Evolutionary conservation across 2,797 vertebrate genomes (phyloP), one percentile per base, ranked within the genome.

Genomic region (Sebastolobus alascanus): DNA sequence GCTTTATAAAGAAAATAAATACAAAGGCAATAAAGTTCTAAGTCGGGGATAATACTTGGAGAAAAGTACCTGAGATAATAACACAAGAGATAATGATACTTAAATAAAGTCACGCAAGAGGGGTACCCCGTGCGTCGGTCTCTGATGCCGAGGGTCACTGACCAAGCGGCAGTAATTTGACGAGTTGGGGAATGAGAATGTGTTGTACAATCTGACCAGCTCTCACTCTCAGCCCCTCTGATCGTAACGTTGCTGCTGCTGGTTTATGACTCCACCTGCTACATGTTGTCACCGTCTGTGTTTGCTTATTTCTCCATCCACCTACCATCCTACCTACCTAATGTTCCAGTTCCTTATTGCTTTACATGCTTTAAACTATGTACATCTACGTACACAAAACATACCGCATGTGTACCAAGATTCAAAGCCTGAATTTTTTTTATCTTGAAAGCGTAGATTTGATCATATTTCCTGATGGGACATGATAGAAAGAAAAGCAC

Each of bases 231-330:
- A 63, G 60, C 38, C n/a, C 31, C 31, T 31, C 56, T 33, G 40
- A 63, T 63, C 0, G 8, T 52, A 35, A 33, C 25, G 31, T 22
- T 58, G 52, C 14, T 50, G 68, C 68, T 20, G 68, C 68, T 38
- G 54, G 54, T 73, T 63, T 55, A 46, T 16, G 20, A 5, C 16
- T 38, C 8, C 33, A 29, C 33, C 18, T 29, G 33, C 22, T 38
- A 10, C 46, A 31, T 22, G 22, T 27, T 63, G n/a, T 14, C 37
- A 61, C 27, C 52, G 50, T 81, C 58, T 58, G 33, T 20, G 46
- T 55, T 52, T 16, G 35, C 35, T 43, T 52, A 63, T 69, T 46
- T 77, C 68, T 22, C 73, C 64, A 71, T 56, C 61, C 35, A 52
- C 43, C 27, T 63, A 14, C 50, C 18, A 70, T 40, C n/a, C 68